Evolutionary conservation across 1,140 invertebrate genomes (phyloP).

Genomic region (Nymphalis io): DNA sequence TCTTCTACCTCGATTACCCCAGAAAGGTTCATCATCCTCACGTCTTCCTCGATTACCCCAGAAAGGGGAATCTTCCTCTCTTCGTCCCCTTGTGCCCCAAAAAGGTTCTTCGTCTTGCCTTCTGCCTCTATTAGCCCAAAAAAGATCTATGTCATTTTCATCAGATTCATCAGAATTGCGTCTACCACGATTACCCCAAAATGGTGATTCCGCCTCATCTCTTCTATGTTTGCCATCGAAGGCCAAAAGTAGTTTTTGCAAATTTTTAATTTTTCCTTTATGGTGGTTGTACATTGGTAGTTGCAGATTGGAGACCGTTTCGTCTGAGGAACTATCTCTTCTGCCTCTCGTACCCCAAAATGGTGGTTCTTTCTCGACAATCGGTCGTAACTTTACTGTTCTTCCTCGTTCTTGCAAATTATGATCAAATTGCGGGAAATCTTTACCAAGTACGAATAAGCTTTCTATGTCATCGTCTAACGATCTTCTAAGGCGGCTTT

Average conservation of each 20-base stretch:
- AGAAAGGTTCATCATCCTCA: slow-evolving; percentile 55
- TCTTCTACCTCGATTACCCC: slow-evolving; percentile 63
- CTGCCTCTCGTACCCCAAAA: slow-evolving; percentile 68
- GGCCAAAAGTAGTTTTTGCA: slow-evolving; percentile 18
- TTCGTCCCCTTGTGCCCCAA: slow-evolving; percentile 51
- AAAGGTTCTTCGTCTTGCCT: slow-evolving; percentile 54
- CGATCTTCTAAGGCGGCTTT: slow-evolving; percentile 56
- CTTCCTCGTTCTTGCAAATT: slow-evolving; percentile 13
- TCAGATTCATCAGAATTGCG: slow-evolving; percentile 42
- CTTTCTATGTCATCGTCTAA: slow-evolving; percentile 40
- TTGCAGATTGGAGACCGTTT: slow-evolving; percentile 41
- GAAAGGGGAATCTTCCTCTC: slow-evolving; percentile 50
- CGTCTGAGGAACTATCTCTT: slow-evolving; percentile 53
- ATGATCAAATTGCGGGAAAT: slow-evolving; percentile 12
- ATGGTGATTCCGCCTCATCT: slow-evolving; percentile 50
- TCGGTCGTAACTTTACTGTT: slow-evolving; percentile 25
- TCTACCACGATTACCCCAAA: slow-evolving; percentile 58
- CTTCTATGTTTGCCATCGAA: slow-evolving; percentile 41
- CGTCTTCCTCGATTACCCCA: slow-evolving; percentile 63
- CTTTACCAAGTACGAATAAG: slow-evolving; percentile 24
- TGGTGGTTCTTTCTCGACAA: slow-evolving; percentile 49
- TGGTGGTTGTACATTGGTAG: slow-evolving; percentile 37
- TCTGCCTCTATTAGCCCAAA: slow-evolving; percentile 46
- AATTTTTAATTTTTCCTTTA: slow-evolving; percentile 27
- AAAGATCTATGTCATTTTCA: slow-evolving; percentile 36